phyloP scores from a whole-genome alignment of 1,140 invertebrate genomes.

The Manduca sexta region DNA sequence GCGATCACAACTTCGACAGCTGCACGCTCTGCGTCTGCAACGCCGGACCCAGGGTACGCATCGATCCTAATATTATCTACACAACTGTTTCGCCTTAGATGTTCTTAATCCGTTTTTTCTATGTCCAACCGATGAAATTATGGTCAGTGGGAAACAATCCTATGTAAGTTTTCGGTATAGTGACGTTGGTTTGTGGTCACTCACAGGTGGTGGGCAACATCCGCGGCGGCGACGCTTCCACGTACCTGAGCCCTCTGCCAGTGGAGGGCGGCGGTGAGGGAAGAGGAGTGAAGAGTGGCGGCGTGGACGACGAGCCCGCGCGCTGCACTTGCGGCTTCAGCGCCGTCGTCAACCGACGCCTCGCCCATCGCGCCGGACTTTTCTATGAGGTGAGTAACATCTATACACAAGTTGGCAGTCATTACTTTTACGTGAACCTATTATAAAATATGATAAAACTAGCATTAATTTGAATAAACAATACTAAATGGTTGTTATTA shows the following conservation, averaged over 20 bases:
- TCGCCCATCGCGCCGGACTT: slow-evolving; percentile 91
- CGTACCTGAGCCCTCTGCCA: slow-evolving; percentile 78
- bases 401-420: neutral
- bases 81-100: no score
- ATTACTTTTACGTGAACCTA: neutral
- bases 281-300: slow-evolving; percentile 1
- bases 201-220: slow-evolving; percentile 83
- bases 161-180: no score
- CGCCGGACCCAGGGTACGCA: slow-evolving; percentile 82
- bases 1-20: slow-evolving; percentile 98
- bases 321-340: slow-evolving; percentile 96
- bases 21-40: slow-evolving; percentile 98
- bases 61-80: slow-evolving; percentile 37
- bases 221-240: slow-evolving; percentile 89
- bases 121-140: neutral
- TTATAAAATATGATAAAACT: neutral
- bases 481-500: neutral
- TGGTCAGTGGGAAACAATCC: no score
- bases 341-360: slow-evolving; percentile 93
- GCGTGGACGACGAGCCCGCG: slow-evolving; percentile 86
- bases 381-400: slow-evolving; percentile 84
- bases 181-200: neutral
- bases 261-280: slow-evolving; percentile 24
- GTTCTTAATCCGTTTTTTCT: neutral
- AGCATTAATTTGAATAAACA: neutral